These are phyloP conservation scores for Antennarius striatus DNA, from an alignment of 2,113 vertebrate genomes.

Conservation along the genomic window DNA sequence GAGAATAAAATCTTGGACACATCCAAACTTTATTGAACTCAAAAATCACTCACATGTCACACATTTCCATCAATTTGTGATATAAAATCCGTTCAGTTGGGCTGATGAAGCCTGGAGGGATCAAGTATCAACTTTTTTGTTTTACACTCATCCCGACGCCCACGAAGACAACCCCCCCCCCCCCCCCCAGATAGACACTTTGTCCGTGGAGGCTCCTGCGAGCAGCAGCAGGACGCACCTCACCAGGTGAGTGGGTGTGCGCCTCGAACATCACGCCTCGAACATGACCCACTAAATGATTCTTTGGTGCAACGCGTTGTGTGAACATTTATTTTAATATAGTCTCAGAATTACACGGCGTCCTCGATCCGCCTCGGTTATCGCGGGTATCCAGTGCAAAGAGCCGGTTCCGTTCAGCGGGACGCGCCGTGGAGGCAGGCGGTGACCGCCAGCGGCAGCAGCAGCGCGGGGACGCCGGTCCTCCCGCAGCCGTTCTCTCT, in stretches of 20 bases:
- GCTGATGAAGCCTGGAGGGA: too few species aligned
- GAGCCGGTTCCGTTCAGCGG: neutral
- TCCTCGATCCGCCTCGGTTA: neutral
- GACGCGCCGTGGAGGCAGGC: conserved; percentile 26
- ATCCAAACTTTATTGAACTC: conserved; percentile 54
- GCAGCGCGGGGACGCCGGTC: neutral
- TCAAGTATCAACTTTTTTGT: too few species aligned
- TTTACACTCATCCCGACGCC: too few species aligned
- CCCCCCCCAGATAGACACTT: too few species aligned
- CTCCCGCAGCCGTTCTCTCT: neutral
- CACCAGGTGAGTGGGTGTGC: too few species aligned
- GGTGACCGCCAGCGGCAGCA: conserved; percentile 38
- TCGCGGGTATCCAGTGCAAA: conserved; percentile 1
- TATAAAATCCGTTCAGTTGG: neutral
- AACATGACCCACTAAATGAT: too few species aligned
- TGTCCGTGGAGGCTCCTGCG: neutral
- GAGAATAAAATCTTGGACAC: neutral
- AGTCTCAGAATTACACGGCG: neutral
- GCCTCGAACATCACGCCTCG: too few species aligned
- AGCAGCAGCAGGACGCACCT: neutral
- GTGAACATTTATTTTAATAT: too few species aligned
- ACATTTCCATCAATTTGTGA: neutral
- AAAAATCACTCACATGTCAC: conserved; percentile 15
- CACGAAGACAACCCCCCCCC: too few species aligned
- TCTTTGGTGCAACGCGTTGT: too few species aligned